These are phyloP conservation scores for Automeris io DNA, from an alignment of 2,888 invertebrate genomes.

Conservation along the genomic window DNA sequence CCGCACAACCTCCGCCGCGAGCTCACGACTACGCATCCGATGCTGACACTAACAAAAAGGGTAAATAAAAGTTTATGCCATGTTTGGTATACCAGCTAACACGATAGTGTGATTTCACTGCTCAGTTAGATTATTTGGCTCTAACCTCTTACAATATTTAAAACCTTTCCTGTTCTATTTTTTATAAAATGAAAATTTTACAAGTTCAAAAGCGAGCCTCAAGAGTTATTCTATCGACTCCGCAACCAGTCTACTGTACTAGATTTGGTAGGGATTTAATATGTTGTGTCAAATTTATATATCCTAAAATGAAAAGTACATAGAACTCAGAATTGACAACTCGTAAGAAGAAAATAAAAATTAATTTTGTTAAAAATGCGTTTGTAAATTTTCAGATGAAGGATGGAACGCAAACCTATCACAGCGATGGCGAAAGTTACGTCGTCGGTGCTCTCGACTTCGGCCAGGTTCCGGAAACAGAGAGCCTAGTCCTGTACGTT, in stretches of 20 bases:
- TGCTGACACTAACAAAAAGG: constrained; percentile 78
- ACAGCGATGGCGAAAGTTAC: constrained; percentile 84
- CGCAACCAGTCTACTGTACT: not conserved
- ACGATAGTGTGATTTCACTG: constrained; percentile 1
- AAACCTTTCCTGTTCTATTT: not conserved
- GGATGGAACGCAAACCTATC: constrained; percentile 86
- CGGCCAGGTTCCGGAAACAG: constrained; percentile 79
- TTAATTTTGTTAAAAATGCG: too few relatives aligned
- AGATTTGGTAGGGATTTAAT: not conserved
- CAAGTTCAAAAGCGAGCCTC: not conserved
- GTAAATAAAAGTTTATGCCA: constrained; percentile 29
- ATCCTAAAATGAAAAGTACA: too few relatives aligned
- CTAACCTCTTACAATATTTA: not conserved
- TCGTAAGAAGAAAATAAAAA: too few relatives aligned
- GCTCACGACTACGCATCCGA: constrained; percentile 74
- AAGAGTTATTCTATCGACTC: not conserved
- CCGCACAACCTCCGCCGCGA: constrained; percentile 53
- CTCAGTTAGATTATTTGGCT: constrained; percentile 3
- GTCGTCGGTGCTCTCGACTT: constrained; percentile 82
- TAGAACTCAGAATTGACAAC: too few relatives aligned
- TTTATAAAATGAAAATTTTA: not conserved
- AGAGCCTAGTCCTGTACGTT: constrained; percentile 74
- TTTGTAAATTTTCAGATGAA: constrained; percentile 79
- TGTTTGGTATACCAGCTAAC: constrained; percentile 12
- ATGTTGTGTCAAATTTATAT: not conserved